Conservation (phyloP, 2,113 vertebrate genomes). For the Corapipo altera region DNA sequence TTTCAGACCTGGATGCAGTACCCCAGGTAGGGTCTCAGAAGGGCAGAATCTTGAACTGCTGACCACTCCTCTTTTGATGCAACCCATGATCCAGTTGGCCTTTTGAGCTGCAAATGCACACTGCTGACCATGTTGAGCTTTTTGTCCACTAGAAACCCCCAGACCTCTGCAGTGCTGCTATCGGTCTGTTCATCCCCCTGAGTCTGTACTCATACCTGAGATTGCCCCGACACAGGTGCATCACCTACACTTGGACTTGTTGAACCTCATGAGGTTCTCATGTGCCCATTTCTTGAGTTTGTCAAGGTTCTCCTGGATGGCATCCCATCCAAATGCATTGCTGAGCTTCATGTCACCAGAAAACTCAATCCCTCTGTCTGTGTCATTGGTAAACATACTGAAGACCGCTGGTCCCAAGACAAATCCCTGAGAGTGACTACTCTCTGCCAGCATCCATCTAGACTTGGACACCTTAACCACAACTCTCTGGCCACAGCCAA, state of each 20-base stretch:
- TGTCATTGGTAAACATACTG: not conserved
- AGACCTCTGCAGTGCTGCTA: accelerated
- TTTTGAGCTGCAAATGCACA: not conserved
- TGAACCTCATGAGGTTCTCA: not conserved
- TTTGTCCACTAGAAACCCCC: accelerated
- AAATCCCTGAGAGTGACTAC: not conserved
- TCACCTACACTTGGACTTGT: not conserved
- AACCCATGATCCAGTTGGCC: not conserved
- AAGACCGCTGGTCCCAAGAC: not conserved
- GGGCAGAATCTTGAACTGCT: not conserved
- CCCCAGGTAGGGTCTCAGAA: not conserved
- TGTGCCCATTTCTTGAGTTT: not conserved
- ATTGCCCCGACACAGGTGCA: not conserved
- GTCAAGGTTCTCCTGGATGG: not conserved
- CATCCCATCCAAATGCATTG: not conserved
- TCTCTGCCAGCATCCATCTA: not conserved
- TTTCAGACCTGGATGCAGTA: too few species aligned
- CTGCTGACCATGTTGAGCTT: not conserved
- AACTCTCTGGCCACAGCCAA: not conserved
- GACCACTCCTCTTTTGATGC: not conserved
- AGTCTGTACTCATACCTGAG: not conserved
- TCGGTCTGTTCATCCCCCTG: too few species aligned
- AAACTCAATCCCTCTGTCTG: not conserved
- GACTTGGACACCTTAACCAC: not conserved
- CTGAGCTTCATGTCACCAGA: not conserved